Base-by-base conservation (phyloP, 1,140 invertebrate genomes). In the Phortica variegata region DNA sequence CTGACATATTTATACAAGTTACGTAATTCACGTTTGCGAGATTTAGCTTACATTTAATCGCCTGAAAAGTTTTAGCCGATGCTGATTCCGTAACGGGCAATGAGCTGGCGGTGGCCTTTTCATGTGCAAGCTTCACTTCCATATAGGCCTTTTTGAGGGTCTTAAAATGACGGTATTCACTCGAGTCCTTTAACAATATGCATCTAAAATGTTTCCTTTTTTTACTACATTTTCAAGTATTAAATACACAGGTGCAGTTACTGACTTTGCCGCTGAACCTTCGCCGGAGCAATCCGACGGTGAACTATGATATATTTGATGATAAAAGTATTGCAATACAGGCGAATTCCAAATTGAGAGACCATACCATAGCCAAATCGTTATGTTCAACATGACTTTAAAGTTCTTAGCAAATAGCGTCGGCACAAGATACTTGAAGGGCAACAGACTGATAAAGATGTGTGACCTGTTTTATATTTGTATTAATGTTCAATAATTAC, bases 341-440 rank as follows among this genome's bases (percentile, higher is more conserved):
- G 73, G 73, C 0, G 73, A 75, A 20, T 75, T 75, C 73, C 73
- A 75, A 10, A 75, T 75, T 23, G 65, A 71, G 0, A 75, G 23
- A 5, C 73, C 69, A 43, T 75, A 75, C 73, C 73, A 75, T 3
- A 75, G 33, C 73, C 73, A 75, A 39, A 75, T 69, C 3, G 53
- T 36, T 42, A 75, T 53, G 39, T 75, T 75, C 0, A 75, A 52
- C 2, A 57, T 52, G 33, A 75, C 16, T 59, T 75, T 75, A 23
- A 75, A 75, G 54, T 75, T 71, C 49, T 75, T 75, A 12, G 73
- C 65, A 38, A 75, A 75, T 0, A 75, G 51, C 15, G 73, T 75
- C 31, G 73, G 73, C 44, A 75, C 59, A 12, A 75, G 57, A 39
- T 75, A 75, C 26, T 75, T 75, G 17, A 75, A 75, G 13, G 73